Conservation (phyloP, 2,888 invertebrate species). For the Limnephilus rhombicus region DNA sequence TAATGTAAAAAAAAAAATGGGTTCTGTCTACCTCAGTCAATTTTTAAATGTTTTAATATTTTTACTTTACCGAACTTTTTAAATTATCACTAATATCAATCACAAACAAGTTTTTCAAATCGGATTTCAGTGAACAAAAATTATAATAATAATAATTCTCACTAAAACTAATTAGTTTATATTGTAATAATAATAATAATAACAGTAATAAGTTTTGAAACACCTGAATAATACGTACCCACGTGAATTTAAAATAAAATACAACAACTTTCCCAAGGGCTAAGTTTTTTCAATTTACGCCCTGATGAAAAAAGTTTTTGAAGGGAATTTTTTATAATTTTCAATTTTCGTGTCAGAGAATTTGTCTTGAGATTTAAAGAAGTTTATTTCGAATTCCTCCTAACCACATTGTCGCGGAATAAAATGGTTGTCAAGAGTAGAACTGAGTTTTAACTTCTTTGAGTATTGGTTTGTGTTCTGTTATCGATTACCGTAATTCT, state of each 20-base stretch:
- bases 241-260: background rate
- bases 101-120: no score
- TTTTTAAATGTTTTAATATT: no score
- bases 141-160: no score
- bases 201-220: no score
- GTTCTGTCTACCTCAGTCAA: no score
- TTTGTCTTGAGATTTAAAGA: background rate
- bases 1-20: no score
- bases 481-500: no score
- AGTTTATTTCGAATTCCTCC: background rate
- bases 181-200: no score
- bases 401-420: background rate
- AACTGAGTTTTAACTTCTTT: background rate
- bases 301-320: background rate
- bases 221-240: background rate
- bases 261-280: background rate
- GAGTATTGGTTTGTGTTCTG: background rate
- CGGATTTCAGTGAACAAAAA: no score
- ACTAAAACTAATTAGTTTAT: no score
- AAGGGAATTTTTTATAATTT: background rate
- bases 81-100: no score
- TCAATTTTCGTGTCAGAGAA: background rate
- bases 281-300: background rate
- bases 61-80: no score
- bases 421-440: background rate